Evolutionary conservation across 2,888 invertebrate genomes (phyloP).

Genomic region (Oxystoma pomonae): DNA sequence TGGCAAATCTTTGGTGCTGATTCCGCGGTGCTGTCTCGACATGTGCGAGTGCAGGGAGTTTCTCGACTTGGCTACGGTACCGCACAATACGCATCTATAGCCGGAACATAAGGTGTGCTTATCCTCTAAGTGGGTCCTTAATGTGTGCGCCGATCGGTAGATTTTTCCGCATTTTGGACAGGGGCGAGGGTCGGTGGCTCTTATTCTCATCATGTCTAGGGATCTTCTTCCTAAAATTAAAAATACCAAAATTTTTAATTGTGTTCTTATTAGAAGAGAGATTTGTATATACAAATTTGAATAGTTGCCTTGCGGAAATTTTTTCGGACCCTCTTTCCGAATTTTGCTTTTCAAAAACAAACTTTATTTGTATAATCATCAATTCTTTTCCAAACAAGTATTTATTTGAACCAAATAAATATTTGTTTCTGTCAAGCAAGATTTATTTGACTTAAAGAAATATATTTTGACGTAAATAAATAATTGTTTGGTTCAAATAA

Average conservation of each 20-base stretch:
- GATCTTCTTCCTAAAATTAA: conserved; percentile 56
- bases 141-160: conserved; percentile 86
- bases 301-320: no score
- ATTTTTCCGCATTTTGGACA: conserved; percentile 93
- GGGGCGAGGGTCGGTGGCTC: conserved; percentile 88
- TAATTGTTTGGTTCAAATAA: no score
- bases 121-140: conserved; percentile 87
- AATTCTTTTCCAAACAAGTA: no score
- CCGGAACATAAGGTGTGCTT: conserved; percentile 92
- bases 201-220: conserved; percentile 78
- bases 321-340: no score
- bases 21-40: conserved; percentile 90
- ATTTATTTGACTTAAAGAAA: no score
- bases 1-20: conserved; percentile 89
- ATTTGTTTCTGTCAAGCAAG: no score
- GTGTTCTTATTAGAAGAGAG: no score
- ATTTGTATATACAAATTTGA: no score
- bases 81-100: conserved; percentile 86
- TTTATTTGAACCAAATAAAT: no score
- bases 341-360: no score
- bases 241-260: conserved; percentile 19
- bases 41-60: conserved; percentile 92
- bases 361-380: no score
- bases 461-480: no score
- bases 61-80: conserved; percentile 88